Conservation (phyloP, 1,140 invertebrate species). For the Wasmannia auropunctata region DNA sequence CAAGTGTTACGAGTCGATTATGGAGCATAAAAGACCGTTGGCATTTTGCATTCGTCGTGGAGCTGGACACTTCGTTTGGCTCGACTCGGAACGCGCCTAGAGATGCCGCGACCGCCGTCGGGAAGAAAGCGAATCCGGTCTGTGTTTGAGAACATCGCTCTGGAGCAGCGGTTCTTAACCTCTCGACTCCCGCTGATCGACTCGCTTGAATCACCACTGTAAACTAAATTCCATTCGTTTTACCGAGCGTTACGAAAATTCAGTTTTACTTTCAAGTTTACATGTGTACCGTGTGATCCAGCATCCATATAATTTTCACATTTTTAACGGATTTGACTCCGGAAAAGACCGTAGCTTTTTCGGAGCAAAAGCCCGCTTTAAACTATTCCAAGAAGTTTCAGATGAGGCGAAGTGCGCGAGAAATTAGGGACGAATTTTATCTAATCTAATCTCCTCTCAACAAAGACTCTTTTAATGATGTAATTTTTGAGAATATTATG, state of each 20-base stretch:
- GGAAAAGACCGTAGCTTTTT: neutral
- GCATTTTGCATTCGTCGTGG: constrained; percentile 10
- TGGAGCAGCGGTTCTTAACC: constrained; percentile 28
- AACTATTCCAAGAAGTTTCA: neutral
- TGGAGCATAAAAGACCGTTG: constrained; percentile 1
- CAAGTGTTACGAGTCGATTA: neutral
- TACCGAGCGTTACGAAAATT: neutral
- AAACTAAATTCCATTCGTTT: neutral
- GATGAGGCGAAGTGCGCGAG: neutral
- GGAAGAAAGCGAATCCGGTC: constrained; percentile 33
- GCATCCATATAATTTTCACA: neutral
- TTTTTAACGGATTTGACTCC: neutral
- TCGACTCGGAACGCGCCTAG: neutral
- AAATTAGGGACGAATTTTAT: neutral
- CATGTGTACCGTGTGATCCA: too few relatives aligned
- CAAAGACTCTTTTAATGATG: neutral
- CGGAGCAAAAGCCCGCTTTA: neutral
- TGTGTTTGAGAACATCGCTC: constrained; percentile 25
- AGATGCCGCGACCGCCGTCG: neutral
- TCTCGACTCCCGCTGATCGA: neutral
- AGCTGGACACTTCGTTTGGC: neutral
- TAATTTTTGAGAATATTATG: neutral
- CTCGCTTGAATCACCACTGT: neutral
- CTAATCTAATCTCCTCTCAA: neutral
- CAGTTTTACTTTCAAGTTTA: neutral